Conservation (phyloP, 2,113 vertebrate species). For the Melierax canorus region DNA sequence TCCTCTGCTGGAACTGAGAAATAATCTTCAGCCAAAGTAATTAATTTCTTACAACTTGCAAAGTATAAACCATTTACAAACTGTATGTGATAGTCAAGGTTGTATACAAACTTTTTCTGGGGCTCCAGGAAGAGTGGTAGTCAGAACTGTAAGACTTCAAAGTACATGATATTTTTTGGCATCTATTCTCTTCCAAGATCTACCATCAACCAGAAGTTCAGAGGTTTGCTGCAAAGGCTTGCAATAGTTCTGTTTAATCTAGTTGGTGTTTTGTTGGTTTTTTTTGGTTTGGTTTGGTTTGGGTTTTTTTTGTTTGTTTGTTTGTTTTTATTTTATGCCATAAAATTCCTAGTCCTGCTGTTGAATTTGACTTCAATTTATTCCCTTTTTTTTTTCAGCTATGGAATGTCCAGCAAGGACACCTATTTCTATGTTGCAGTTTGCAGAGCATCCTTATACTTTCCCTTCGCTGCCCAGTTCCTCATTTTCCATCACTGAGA, state of each 20-base stretch:
- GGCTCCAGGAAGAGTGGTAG: not conserved
- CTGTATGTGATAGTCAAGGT: not conserved
- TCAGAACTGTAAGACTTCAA: not conserved
- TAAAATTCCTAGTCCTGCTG: not conserved
- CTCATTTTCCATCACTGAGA: not conserved
- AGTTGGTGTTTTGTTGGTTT: fast-evolving
- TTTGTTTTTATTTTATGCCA: not conserved
- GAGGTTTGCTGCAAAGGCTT: not conserved
- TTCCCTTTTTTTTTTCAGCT: not conserved
- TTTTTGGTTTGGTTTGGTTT: not conserved
- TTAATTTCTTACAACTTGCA: not conserved
- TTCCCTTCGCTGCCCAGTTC: not conserved
- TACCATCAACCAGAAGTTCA: not conserved
- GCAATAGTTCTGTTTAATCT: not conserved
- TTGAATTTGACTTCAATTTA: not conserved
- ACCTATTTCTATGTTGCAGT: not conserved
- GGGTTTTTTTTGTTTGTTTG: not conserved
- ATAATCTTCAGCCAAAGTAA: conserved; percentile 10
- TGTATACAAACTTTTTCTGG: not conserved
- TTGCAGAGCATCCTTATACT: not conserved
- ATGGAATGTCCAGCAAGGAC: not conserved
- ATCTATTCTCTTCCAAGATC: not conserved
- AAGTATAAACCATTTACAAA: not conserved
- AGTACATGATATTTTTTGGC: not conserved
- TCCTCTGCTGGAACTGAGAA: not conserved